Evolutionary conservation across 2,113 vertebrate genomes (phyloP), one percentile per base, ranked within the genome.

Genomic region (Romanogobio albipinnatus): DNA sequence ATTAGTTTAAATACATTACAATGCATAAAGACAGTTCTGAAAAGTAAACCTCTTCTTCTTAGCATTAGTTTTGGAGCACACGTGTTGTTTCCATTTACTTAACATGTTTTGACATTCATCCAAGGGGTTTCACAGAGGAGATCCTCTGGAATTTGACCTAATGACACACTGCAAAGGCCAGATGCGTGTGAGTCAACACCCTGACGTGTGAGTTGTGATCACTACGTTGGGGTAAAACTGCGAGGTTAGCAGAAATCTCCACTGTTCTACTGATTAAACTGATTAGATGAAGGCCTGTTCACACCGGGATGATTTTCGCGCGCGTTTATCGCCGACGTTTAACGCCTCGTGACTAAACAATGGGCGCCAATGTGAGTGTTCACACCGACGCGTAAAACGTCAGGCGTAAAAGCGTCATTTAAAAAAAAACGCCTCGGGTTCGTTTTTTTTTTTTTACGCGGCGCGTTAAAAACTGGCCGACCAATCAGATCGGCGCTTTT

Each of bases 111-210:
- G 11, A 47, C 15, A 51, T 13, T 49, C 62, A 9, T 33, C 45
- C 24, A 68, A n/a, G 26, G 53, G 45, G 45, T 68, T 81, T 68
- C 45, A n/a, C 17, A 68, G 26, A n/a, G 13, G 39, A 17, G 24
- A 51, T 68, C 62, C 26, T n/a, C 17, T 14, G 62, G 79, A 68
- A 81, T 68, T n/a, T 68, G 79, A 81, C 79, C 79, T 53, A 11
- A 22, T 81, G 79, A 81, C 79, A 59, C 15, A 49, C 71, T 33
- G 22, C 75, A 61, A 61, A 43, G n/a, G 17, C 58, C 3, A 5
- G 1, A 47, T 47, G n/a, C 1, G 24, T n/a, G 26, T 33, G 45
- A 68, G 45, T 51, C 77, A 64, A 80, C 77, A 80, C n/a, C 39
- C 24, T 81, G 43, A 81, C 14, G 3, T 19, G 49, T 29, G 74